Base-by-base conservation (phyloP, 1,140 invertebrate species). In the Philopotamus ludificatus region DNA sequence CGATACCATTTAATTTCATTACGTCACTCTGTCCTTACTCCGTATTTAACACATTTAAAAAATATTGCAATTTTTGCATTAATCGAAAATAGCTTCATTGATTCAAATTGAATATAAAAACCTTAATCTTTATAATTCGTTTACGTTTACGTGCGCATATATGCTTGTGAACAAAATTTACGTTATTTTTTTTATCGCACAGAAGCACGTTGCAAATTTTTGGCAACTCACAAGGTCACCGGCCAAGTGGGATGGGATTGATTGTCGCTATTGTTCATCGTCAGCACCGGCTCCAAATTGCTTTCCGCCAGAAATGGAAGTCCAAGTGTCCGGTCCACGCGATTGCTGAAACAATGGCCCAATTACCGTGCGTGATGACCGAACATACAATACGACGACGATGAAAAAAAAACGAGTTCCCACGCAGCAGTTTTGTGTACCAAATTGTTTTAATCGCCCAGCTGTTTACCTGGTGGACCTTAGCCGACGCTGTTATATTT, bases 341-440 rank as follows among this genome's bases (percentile, higher is more conserved):
- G 42, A 41, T 45, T 8, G 26, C 18, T 16, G n/a, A 63, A 66
- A 70, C 67, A 70, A 70, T 66, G 55, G 67, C 22, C 64, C 64
- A 60, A 65, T 69, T 66, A 63, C 42, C 39, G n/a, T 47, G 47
- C 47, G 21, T 49, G 53, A 55, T 22, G 54, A 65, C 53, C 50
- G 18, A 45, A 42, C 51, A 41, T 44, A 15, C 10, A 44, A n/a
- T n/a, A 34, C 1, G 21, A 9, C 1, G 34, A 51, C 22, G 26
- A 39, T 28, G 20, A 54, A 34, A 63, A 57, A 66, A 58, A 65
- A 68, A 42, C 53, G 59, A 70, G 67, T 66, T 70, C 67, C 63
- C 67, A 70, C 67, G 67, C 47, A 53, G 63, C 59, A 62, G 42
- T 20, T 8, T 47, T 50, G 42, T 63, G 61, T 58, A 39, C 20